These are phyloP conservation scores for Dendrolimus pini DNA, from an alignment of 2,888 invertebrate species.

Conservation along the genomic window DNA sequence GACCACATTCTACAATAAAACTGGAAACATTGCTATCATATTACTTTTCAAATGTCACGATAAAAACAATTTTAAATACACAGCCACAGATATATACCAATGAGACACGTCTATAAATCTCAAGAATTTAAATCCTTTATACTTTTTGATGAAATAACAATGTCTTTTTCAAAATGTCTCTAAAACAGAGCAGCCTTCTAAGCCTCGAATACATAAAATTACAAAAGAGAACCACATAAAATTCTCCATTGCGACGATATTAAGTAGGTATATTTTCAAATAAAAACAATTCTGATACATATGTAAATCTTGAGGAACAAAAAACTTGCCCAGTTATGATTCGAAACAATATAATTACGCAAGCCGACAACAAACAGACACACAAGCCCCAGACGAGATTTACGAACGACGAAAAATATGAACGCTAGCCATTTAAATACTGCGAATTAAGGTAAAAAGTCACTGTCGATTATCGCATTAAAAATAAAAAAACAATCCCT, in stretches of 20 bases:
- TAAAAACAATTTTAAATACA: no score
- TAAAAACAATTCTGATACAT: constrained; percentile 43
- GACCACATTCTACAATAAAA: no score
- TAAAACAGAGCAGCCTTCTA: constrained; percentile 2
- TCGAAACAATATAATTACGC: constrained; percentile 44
- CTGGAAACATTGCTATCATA: no score
- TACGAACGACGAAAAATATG: constrained; percentile 18
- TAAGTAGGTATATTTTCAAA: constrained; percentile 22
- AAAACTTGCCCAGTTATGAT: constrained; percentile 38
- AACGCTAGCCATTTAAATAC: constrained; percentile 63
- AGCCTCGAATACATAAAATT: constrained; percentile 26
- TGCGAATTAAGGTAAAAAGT: constrained; percentile 34
- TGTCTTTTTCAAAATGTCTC: no score
- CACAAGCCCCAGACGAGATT: constrained; percentile 37
- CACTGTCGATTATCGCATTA: constrained; percentile 5
- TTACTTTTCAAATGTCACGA: no score
- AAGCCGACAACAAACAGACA: constrained; percentile 50
- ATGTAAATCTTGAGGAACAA: constrained; percentile 38
- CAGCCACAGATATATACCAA: no score
- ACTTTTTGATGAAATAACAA: constrained; percentile 17
- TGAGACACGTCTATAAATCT: no score
- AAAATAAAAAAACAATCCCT: no score
- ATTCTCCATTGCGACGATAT: constrained; percentile 41
- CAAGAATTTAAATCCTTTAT: no score
- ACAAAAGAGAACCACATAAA: constrained; percentile 47